Conservation (phyloP, 2,888 invertebrate genomes). For the Drymonia ruficornis region DNA sequence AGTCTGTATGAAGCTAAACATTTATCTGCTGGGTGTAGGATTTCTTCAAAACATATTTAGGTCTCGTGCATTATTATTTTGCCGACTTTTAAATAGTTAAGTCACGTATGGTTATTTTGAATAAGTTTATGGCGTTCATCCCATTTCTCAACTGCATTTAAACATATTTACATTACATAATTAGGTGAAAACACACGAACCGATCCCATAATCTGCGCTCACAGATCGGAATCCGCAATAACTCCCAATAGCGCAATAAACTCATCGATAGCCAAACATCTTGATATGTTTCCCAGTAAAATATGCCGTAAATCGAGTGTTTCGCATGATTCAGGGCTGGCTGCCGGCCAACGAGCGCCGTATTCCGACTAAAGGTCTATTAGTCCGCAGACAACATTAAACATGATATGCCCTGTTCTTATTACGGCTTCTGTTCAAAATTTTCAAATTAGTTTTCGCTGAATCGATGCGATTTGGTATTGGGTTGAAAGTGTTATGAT, state of each 20-base stretch:
- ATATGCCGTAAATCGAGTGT: conserved; percentile 19
- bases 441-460: neutral
- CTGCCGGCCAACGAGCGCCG: conserved; percentile 30
- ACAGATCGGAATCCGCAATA: conserved; percentile 15
- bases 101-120: no score
- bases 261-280: conserved; percentile 31
- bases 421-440: conserved; percentile 1
- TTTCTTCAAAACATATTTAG: no score
- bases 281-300: conserved; percentile 25
- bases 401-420: conserved; percentile 22
- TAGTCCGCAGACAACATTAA: conserved; percentile 27
- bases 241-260: conserved; percentile 39
- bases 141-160: neutral
- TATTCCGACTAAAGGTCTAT: conserved; percentile 34
- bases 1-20: no score
- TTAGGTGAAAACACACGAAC: conserved; percentile 8
- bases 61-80: no score
- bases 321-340: conserved; percentile 31
- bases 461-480: neutral
- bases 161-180: neutral
- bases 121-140: neutral
- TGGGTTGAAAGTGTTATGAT: neutral
- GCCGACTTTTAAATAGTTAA: no score
- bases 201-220: conserved; percentile 23
- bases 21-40: no score